Evolutionary conservation across 2,113 vertebrate species (phyloP).

Genomic region (Sturnira hondurensis): DNA sequence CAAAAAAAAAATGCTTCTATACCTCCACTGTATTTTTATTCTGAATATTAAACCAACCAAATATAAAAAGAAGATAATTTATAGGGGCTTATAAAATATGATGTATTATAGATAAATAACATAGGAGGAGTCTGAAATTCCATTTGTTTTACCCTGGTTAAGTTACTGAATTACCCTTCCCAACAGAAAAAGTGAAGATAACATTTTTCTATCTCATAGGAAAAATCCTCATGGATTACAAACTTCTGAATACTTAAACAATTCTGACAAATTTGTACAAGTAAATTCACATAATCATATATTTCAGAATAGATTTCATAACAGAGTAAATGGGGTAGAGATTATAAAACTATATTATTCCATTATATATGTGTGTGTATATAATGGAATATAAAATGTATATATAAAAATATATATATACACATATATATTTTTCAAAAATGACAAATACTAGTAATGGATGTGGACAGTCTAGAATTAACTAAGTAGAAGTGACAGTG

Average conservation of each 20-base stretch:
- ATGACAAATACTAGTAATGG: not conserved
- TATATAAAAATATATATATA: not conserved
- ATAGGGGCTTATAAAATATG: not conserved
- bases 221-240: not conserved
- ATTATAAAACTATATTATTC: not conserved
- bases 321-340: not conserved
- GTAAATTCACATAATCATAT: not conserved
- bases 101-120: not conserved
- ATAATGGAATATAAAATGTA: too few species aligned
- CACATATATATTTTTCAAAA: not conserved
- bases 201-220: not conserved
- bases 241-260: not conserved
- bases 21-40: not conserved
- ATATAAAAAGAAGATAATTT: constrained; percentile 2
- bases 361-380: not conserved
- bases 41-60: not conserved
- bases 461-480: not conserved
- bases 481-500: not conserved
- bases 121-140: not conserved
- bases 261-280: not conserved
- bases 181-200: not conserved
- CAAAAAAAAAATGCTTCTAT: constrained; percentile 42
- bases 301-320: not conserved
- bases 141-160: not conserved
- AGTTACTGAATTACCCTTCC: not conserved